Evolutionary conservation across 2,113 vertebrate genomes (phyloP), one percentile per base, ranked within the genome.

Genomic region (Callorhinus ursinus): DNA sequence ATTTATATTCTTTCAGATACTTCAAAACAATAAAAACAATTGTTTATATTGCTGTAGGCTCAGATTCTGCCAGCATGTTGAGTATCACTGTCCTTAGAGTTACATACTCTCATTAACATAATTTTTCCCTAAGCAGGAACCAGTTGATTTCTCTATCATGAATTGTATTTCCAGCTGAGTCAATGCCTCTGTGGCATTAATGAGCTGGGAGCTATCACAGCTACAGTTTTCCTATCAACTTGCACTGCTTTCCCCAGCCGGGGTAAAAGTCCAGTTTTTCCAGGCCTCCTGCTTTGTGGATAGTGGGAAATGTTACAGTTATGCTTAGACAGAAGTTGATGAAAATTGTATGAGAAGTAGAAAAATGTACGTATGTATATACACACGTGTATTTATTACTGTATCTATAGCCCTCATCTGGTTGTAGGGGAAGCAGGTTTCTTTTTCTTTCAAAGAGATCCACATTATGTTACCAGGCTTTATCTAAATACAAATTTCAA

Each of bases 1-100:
- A 77, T 33, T n/a, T 1, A 31, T 7, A 46, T 83, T 89, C 46
- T 80, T 65, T 36, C 24, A 91, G 57, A 80, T 16, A 82, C 21
- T 85, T 94, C 91, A 61, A 81, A 88, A 91, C 55, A 92, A 95
- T 36, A 53, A 72, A 46, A 63, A 85, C 7, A 12, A 22, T n/a
- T 77, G 18, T 39, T 90, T 24, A 14, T 57, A 69, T 11, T 55
- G 16, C 69, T 36, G 1, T 15, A 55, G 76, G 42, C 63, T 88
- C 63, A 71, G 67, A 53, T 49, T n/a, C 90, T 81, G 24, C 33
- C 39, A 82, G 36, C n/a, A 39, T 39, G 13, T 39, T n/a, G 16
- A 53, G 3, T 49, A 55, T 39, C 67, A 67, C 26, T 39, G 24
- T 85, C 57, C 19, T 85, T 67, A 4, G 36, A 95, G 63, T 57